These are phyloP conservation scores for Agrotis clavis DNA, from an alignment of 2,888 invertebrate species.

Conservation along the genomic window DNA sequence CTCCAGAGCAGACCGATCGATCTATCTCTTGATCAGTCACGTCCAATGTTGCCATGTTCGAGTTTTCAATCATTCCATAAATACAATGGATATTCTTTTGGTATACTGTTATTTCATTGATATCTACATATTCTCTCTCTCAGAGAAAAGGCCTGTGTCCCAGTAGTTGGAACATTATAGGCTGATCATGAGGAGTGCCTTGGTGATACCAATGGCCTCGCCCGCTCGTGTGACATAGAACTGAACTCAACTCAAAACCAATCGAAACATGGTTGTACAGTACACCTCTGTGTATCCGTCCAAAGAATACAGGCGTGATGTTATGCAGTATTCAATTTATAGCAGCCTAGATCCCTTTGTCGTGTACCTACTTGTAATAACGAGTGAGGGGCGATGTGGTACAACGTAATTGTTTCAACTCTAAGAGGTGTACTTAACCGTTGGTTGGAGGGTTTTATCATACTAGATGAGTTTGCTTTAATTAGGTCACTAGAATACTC, in stretches of 20 bases:
- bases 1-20: constrained; percentile 11
- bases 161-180: no score
- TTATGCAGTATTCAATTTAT: constrained; percentile 18
- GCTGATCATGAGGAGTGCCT: no score
- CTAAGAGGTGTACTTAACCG: constrained; percentile 45
- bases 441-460: constrained; percentile 41
- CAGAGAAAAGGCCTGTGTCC: no score
- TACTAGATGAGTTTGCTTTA: constrained; percentile 32
- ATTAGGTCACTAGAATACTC: constrained; percentile 43
- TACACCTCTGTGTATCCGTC: not conserved
- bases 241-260: not conserved
- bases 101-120: no score
- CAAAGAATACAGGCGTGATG: not conserved
- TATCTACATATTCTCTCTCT: no score
- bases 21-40: constrained; percentile 14
- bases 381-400: constrained; percentile 7
- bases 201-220: not conserved
- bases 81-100: constrained; percentile 7
- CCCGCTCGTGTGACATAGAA: not conserved
- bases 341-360: constrained; percentile 1
- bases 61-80: constrained; percentile 34
- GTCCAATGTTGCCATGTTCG: not conserved
- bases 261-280: not conserved
- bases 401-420: constrained; percentile 36
- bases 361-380: constrained; percentile 3